Evolutionary conservation across 35 echinoderm and acorn worm species (phyloP), one percentile per base, ranked within the genome.

Genomic region (Hemicentrotus pulcherrimus): DNA sequence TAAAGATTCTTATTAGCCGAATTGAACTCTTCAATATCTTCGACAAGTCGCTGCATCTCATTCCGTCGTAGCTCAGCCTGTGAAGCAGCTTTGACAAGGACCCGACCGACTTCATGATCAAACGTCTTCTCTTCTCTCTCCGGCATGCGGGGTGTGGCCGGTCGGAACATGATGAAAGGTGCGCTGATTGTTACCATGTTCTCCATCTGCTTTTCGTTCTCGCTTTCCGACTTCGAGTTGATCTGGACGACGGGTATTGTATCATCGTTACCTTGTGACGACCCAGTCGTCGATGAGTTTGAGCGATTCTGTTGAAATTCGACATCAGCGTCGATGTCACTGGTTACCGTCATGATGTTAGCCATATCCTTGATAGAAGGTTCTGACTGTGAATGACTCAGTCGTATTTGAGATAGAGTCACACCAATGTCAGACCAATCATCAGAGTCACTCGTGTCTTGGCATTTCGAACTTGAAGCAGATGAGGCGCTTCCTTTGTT

Each of bases 11-110:
- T 91, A 85, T 95, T 95, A 7, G 91, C 91, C 32, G 88, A 52
- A 65, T 95, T 95, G 47, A 95, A 95, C 32, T 95, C 95, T 52
- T 95, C 95, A 52, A 95, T 95, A 95, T 95, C 95, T 88, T 95
- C 95, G 15, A 89, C 46, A 47, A 95, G 88, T 41, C 48, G 50
- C 58, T 30, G 88, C 46, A 95, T 89, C 78, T 95, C 95, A 46
- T 91, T 91, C 55, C 91, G 65, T 48, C 95, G 31, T 31, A 95
- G 9, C 31, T 91, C 95, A 19, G 95, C 88, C 65, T 95, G 95
- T 22, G 47, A 35, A 19, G 91, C 95, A 45, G 91, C 95, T 71
- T 92, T 95, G 19, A 89, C 87, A 46, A 95, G 95, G 16, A 95
- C 60, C 48, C 59, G 86, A 10, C 95, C 95, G 2, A 95, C 86